Evolutionary conservation across 2,113 vertebrate genomes (phyloP).

Genomic region (Hepsetus odoe): DNA sequence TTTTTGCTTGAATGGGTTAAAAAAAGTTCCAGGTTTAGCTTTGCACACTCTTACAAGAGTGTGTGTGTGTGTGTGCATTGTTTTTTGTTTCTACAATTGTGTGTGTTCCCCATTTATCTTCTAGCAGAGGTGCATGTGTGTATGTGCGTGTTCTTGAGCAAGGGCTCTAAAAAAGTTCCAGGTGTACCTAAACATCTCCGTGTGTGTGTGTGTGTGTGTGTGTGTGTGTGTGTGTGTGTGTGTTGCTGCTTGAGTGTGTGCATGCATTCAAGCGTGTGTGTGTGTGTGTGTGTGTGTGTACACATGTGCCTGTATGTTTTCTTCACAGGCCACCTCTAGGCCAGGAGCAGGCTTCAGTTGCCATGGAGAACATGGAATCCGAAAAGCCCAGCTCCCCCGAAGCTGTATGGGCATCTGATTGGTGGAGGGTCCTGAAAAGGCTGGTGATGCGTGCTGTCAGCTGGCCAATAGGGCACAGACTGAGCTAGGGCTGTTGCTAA

Average conservation of each 20-base stretch:
- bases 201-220: not conserved
- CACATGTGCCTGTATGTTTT: not conserved
- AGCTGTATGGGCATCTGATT: conserved; percentile 64
- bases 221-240: not conserved
- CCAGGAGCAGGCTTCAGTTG: conserved; percentile 73
- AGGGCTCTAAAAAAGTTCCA: too few relatives aligned
- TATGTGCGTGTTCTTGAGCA: too few relatives aligned
- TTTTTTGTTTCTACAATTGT: too few relatives aligned
- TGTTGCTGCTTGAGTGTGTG: not conserved
- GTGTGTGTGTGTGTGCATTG: too few relatives aligned
- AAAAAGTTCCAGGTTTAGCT: too few relatives aligned
- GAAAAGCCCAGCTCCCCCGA: conserved; percentile 68
- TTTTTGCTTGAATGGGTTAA: too few relatives aligned
- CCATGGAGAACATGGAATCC: conserved; percentile 79
- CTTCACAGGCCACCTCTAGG: conserved; percentile 59
- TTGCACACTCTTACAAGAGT: too few relatives aligned
- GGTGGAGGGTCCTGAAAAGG: conserved; percentile 69
- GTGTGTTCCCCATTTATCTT: too few relatives aligned
- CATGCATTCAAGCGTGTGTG: not conserved
- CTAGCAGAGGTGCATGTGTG: too few relatives aligned
- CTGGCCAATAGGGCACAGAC: conserved; percentile 71
- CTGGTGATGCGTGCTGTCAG: conserved; percentile 73
- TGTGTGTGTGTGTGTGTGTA: not conserved
- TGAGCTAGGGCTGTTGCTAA: conserved; percentile 78
- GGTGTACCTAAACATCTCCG: too few relatives aligned